These are phyloP conservation scores for Chironex yamaguchii DNA, from an alignment of 30 jellyfish, hydroid and myxozoan genomes.

Conservation along the genomic window DNA sequence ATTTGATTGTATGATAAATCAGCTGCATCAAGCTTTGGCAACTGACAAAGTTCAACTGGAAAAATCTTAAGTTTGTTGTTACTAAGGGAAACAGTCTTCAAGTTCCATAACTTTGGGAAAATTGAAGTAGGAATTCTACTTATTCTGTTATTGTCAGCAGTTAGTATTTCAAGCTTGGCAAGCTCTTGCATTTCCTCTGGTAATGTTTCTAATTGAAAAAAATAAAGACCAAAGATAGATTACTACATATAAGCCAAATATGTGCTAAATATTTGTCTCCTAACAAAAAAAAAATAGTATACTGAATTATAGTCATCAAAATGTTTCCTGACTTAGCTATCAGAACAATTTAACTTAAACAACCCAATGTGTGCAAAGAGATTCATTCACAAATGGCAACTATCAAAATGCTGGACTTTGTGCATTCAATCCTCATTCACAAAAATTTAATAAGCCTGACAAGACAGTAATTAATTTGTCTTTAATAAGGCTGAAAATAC, in stretches of 20 bases:
- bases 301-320: no score
- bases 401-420: no score
- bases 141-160: constrained; percentile 65
- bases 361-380: no score
- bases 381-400: no score
- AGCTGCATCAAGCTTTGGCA: constrained; percentile 89
- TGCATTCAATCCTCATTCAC: no score
- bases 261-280: no score
- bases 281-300: no score
- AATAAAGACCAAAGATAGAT: not conserved
- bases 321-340: no score
- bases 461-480: no score
- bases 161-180: constrained; percentile 80
- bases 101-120: constrained; percentile 68
- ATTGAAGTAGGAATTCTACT: constrained; percentile 34
- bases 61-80: constrained; percentile 64
- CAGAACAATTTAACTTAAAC: no score
- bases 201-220: constrained; percentile 40
- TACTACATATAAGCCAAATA: not conserved
- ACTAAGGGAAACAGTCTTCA: constrained; percentile 73
- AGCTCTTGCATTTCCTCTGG: constrained; percentile 71
- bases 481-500: no score
- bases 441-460: no score
- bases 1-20: constrained; percentile 78
- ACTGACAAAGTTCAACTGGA: constrained; percentile 75